Conservation (phyloP, 1,140 invertebrate species). For the Drosophila mayri region DNA sequence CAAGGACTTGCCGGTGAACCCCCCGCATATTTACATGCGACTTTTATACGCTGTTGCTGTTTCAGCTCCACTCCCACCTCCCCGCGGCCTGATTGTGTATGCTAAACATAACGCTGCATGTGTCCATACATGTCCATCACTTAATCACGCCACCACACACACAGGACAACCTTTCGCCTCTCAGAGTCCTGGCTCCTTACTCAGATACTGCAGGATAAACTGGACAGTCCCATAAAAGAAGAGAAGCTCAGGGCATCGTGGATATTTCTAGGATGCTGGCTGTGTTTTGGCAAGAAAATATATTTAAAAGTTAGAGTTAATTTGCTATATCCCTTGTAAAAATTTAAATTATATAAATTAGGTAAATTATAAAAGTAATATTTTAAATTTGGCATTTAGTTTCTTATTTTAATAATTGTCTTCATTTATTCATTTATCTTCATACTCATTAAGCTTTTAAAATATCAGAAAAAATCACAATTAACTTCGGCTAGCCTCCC, state of each 20-base stretch:
- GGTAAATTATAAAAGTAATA: too few species aligned
- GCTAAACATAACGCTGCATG: slow-evolving; percentile 82
- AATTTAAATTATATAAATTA: neutral
- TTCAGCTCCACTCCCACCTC: neutral
- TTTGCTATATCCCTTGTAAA: too few species aligned
- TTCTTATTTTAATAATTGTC: neutral
- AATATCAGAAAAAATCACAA: neutral
- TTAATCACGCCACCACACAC: slow-evolving; percentile 78
- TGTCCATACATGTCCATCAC: slow-evolving; percentile 83
- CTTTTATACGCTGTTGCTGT: neutral
- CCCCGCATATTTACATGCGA: slow-evolving; percentile 48
- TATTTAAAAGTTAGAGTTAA: neutral
- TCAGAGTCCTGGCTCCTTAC: slow-evolving; percentile 14
- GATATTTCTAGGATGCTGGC: too few species aligned
- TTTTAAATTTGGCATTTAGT: neutral
- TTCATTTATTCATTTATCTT: neutral
- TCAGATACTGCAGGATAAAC: slow-evolving; percentile 14
- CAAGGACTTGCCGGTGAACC: slow-evolving; percentile 67
- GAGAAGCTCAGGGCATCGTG: neutral
- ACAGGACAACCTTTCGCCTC: slow-evolving; percentile 3
- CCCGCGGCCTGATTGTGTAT: slow-evolving; percentile 59
- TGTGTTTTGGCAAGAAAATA: neutral
- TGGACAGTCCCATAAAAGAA: neutral
- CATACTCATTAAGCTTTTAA: too few species aligned
- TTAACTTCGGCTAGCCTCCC: neutral